Conservation (phyloP, 2,888 invertebrate genomes). For the Athrips mouffetella region DNA sequence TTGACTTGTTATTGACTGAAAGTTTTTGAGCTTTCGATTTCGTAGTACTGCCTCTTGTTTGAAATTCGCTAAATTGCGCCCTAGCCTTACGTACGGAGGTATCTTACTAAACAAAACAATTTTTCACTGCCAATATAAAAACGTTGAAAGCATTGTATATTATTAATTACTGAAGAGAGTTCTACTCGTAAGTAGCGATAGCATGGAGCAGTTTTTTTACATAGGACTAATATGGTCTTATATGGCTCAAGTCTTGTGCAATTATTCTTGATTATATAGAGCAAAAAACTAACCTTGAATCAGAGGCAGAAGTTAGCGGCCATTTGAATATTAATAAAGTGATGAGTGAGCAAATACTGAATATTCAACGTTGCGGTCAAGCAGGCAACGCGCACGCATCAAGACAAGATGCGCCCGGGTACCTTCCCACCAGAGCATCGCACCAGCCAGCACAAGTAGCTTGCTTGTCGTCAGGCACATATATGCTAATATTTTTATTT, state of each 20-base stretch:
- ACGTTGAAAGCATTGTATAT: background rate
- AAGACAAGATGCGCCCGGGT: background rate
- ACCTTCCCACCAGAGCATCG: too few relatives aligned
- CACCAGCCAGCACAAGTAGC: too few relatives aligned
- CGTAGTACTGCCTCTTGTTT: too few relatives aligned
- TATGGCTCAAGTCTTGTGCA: slow-evolving; percentile 26
- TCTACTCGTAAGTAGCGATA: background rate
- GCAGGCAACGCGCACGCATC: slow-evolving; percentile 38
- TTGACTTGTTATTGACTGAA: too few relatives aligned
- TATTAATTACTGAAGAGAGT: background rate
- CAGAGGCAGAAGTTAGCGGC: slow-evolving; percentile 55
- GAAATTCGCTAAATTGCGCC: too few relatives aligned
- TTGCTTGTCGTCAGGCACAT: too few relatives aligned
- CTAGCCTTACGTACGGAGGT: too few relatives aligned
- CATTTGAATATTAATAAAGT: slow-evolving; percentile 64
- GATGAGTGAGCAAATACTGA: slow-evolving; percentile 56
- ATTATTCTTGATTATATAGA: slow-evolving; percentile 48
- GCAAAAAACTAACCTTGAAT: slow-evolving; percentile 66
- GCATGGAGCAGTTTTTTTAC: slow-evolving; percentile 7
- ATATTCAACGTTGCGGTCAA: slow-evolving; percentile 68
- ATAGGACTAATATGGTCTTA: background rate
- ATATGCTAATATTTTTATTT: too few relatives aligned
- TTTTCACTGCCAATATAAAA: background rate
- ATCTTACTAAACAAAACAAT: too few relatives aligned
- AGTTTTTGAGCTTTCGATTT: too few relatives aligned